A percentile compares a stretch with the other conserved stretches of the same genome.
Evolutionary conservation across 2,888 invertebrate genomes (phyloP).

Genomic region (Latrodectus elegans): DNA sequence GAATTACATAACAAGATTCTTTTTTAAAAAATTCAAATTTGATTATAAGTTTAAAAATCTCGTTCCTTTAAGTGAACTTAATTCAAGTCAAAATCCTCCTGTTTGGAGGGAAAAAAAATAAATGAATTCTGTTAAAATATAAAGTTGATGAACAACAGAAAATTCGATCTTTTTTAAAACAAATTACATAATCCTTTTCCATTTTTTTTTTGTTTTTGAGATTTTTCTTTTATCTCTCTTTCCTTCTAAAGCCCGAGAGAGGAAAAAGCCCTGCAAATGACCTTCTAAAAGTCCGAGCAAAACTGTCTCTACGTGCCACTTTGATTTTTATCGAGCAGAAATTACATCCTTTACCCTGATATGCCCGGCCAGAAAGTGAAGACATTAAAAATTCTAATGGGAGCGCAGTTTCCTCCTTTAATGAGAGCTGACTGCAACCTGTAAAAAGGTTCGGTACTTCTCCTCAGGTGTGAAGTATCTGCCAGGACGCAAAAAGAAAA

Average conservation of each 20-base stretch:
- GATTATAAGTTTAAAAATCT: no score
- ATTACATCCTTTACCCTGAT: constrained; percentile 42
- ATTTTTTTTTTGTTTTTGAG: background rate
- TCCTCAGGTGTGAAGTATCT: background rate
- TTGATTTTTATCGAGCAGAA: constrained; percentile 61
- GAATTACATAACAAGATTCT: no score
- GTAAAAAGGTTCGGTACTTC: background rate
- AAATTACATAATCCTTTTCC: background rate
- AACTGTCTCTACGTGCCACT: background rate
- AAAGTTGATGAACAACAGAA: constrained; percentile 60
- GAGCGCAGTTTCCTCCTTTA: constrained; percentile 34
- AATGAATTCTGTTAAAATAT: constrained; percentile 1
- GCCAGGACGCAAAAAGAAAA: background rate
- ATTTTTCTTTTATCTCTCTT: constrained; percentile 49
- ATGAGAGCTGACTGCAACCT: constrained; percentile 26
- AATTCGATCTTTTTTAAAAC: constrained; percentile 43
- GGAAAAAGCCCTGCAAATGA: constrained; percentile 53
- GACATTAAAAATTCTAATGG: constrained; percentile 64
- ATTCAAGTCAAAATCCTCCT: background rate
- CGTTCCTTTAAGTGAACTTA: no score
- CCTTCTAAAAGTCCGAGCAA: constrained; percentile 35
- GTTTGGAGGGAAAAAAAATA: background rate
- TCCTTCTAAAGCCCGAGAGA: constrained; percentile 2
- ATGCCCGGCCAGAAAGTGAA: constrained; percentile 22
- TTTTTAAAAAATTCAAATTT: no score